A percentile compares a stretch with the other conserved stretches of the same genome.
Conservation (phyloP, 2,113 vertebrate species). For the Cyprinodon variegatus region DNA sequence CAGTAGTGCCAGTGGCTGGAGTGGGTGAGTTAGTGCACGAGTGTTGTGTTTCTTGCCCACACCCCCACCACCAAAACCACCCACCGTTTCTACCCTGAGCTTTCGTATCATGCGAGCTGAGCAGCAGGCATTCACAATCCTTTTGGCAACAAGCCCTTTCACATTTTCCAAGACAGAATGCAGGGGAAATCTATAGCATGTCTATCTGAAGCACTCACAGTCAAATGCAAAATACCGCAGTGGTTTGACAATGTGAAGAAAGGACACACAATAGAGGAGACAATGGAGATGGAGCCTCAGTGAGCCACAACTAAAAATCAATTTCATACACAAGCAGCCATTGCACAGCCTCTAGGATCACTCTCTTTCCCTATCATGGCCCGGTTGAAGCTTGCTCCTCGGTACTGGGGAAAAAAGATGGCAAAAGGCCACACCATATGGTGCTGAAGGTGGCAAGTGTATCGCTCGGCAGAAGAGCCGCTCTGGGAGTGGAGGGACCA, state of each 20-base stretch:
- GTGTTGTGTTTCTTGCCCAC: constrained; percentile 32
- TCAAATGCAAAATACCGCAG: constrained; percentile 65
- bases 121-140: constrained; percentile 27
- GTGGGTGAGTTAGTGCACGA: constrained; percentile 31
- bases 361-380: constrained; percentile 35
- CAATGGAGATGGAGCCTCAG: background rate
- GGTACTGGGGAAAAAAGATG: constrained; percentile 29
- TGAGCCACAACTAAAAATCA: constrained; percentile 22
- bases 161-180: constrained; percentile 40
- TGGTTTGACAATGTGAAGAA: constrained; percentile 5
- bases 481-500: constrained; percentile 30
- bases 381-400: constrained; percentile 43
- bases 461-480: constrained; percentile 24
- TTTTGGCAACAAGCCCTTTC: constrained; percentile 35
- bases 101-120: constrained; percentile 37
- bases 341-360: constrained; percentile 42
- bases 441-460: constrained; percentile 34
- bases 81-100: constrained; percentile 13
- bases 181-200: constrained; percentile 21
- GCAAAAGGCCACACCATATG: constrained; percentile 68
- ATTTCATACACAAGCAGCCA: constrained; percentile 32
- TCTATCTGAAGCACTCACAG: constrained; percentile 36
- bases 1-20: constrained; percentile 1
- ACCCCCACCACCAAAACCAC: background rate
- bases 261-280: constrained; percentile 20